A percentile compares a stretch with the other conserved stretches of the same genome.
Evolutionary conservation across 2,888 invertebrate species (phyloP).

Genomic region (Mimachlamys varia): DNA sequence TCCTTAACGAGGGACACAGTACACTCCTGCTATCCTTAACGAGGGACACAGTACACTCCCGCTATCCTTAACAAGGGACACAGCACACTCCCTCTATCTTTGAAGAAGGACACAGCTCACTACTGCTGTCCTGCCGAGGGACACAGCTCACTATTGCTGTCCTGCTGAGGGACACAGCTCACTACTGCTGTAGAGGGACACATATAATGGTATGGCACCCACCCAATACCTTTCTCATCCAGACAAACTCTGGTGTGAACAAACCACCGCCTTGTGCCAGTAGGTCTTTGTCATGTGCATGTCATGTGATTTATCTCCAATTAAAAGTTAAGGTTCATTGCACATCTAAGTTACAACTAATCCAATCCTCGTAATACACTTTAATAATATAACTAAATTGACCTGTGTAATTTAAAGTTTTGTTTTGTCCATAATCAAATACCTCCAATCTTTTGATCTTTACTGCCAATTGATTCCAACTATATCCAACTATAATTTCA

Average conservation of each 20-base stretch:
- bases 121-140: no score
- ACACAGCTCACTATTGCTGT: not conserved
- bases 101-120: no score
- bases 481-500: not conserved
- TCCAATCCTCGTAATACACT: not conserved
- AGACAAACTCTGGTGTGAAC: not conserved
- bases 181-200: not conserved
- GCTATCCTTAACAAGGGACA: not conserved
- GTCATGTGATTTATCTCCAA: constrained; percentile 27
- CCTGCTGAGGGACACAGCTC: not conserved
- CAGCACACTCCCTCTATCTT: no score
- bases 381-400: constrained; percentile 2
- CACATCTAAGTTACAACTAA: not conserved
- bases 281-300: not conserved
- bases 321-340: constrained; percentile 13
- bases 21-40: no score
- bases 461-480: not conserved
- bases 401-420: constrained; percentile 27
- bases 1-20: no score
- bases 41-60: not conserved
- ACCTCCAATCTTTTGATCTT: not conserved
- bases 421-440: constrained; percentile 14
- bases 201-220: not conserved
- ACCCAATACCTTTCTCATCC: not conserved
- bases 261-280: not conserved